Evolutionary conservation across 2,113 vertebrate genomes (phyloP), one percentile per base, ranked within the genome.

Genomic region (Diadophis punctatus): DNA sequence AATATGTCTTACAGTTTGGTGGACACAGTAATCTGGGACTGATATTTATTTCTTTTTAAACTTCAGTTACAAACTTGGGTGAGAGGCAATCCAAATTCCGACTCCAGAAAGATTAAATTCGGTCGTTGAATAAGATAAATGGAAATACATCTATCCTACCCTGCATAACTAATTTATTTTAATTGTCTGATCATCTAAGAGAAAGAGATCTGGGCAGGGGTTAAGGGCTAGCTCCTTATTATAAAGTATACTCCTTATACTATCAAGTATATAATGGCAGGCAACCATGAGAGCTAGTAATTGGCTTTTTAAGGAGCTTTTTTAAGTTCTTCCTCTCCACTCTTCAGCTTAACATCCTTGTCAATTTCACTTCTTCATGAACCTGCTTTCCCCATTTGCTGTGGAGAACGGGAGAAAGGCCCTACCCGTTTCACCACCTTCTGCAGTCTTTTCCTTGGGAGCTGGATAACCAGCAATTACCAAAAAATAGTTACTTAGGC

Each of bases 401-500:
- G 90, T 52, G n/a, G 53, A 60, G 43, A 86, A 85, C 11, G 27
- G 27, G 39, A 30, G 9, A 48, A 46, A 91, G 48, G 58, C 9
- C 43, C 23, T 55, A 39, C 12, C 25, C 6, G 2, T 55, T 88
- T 80, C 34, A 46, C 23, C 48, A 6, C 49, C 74, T 51, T 63
- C 25, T 52, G 3, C 60, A 22, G 60, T 23, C 53, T 87, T 86
- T 60, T 23, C 53, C 39, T 8, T 34, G 55, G 92, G 14, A 8
- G 20, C 43, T 60, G 58, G 87, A 92, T 92, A 48, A 92, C 84
- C 68, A 58, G 52, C 87, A 88, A 88, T 84, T 89, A 89, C 8
- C 74, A n/a, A 92, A 60, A 89, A 63, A 60, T 85, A n/a, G 30
- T 90, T 89, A 85, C 58, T 22, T 52, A 92, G 86, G 92, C 46